Evolutionary conservation across 2,113 vertebrate species (phyloP), one percentile per base, ranked within the genome.

Genomic region (Myotis yumanensis): DNA sequence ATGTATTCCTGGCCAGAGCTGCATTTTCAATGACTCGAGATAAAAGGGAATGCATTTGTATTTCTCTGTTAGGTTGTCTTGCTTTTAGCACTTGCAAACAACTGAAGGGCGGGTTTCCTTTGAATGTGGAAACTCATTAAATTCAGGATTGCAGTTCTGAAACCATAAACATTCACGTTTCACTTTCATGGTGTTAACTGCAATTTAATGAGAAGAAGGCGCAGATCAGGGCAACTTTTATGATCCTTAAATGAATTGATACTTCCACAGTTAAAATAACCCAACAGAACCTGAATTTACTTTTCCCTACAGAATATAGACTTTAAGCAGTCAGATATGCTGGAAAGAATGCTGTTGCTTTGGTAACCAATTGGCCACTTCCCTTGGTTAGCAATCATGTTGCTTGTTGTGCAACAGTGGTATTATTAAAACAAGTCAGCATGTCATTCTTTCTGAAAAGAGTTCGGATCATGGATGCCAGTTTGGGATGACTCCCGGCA

Each of bases 181-280:
- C 98, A 98, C 98, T 98, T 98, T 98, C 98, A 97, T 98, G 98
- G 98, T 98, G 98, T 98, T 98, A 98, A 98, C 98, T 98, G 98
- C 98, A 98, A 98, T 98, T 98, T 98, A 98, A 98, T 98, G 98
- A 98, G 98, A 98, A 98, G 98, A 98, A 98, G 98, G 98, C 96
- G 97, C 98, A 98, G 97, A 98, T 98, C 98, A 97, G 98, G 98
- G 97, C 98, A 98, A 97, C 94, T 98, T 98, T 98, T 98, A 98
- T 98, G 98, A 96, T 98, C 96, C 98, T 98, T 98, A 98, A 98
- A 98, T 98, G 98, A 98, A 98, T 98, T 98, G 98, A 98, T 98
- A 98, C 98, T 98, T 98, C 98, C 98, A 98, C 98, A 54, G 82
- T 98, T 98, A 98, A 98, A 98, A 98, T 97, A 98, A 98, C 97